Evolutionary conservation across 2,888 invertebrate species (phyloP).

Genomic region (Archips xylosteana): DNA sequence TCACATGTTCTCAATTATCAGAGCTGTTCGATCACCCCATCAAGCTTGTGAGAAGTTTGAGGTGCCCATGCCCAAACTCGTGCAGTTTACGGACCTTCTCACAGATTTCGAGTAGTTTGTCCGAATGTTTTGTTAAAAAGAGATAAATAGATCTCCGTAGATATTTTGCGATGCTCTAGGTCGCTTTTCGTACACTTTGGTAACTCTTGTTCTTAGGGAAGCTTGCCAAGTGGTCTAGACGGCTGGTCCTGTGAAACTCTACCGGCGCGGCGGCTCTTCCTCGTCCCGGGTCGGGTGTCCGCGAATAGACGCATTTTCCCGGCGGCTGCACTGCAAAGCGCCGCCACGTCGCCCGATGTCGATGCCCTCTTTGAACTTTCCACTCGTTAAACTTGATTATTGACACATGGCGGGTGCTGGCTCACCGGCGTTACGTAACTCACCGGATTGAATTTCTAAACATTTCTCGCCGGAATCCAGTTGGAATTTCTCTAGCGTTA

Average conservation of each 20-base stretch:
- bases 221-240: slow-evolving; percentile 1
- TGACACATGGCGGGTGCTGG: slow-evolving; percentile 66
- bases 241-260: slow-evolving; percentile 23
- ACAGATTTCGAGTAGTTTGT: no score
- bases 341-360: slow-evolving; percentile 60
- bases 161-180: not conserved
- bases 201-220: not conserved
- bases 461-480: slow-evolving; percentile 41
- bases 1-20: not conserved
- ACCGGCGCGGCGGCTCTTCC: slow-evolving; percentile 16
- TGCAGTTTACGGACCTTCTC: no score
- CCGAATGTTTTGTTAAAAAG: no score
- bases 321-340: slow-evolving; percentile 69
- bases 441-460: slow-evolving; percentile 55
- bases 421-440: slow-evolving; percentile 64
- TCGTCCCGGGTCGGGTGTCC: slow-evolving; percentile 61
- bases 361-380: slow-evolving; percentile 79
- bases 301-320: slow-evolving; percentile 71
- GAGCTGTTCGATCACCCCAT: not conserved
- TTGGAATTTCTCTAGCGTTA: slow-evolving; percentile 37
- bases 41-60: not conserved
- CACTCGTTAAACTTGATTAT: slow-evolving; percentile 80
- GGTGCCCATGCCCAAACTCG: no score
- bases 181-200: not conserved
- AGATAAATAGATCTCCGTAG: not conserved